Evolutionary conservation across 2,888 invertebrate species (phyloP).

Genomic region (Drepana falcataria): DNA sequence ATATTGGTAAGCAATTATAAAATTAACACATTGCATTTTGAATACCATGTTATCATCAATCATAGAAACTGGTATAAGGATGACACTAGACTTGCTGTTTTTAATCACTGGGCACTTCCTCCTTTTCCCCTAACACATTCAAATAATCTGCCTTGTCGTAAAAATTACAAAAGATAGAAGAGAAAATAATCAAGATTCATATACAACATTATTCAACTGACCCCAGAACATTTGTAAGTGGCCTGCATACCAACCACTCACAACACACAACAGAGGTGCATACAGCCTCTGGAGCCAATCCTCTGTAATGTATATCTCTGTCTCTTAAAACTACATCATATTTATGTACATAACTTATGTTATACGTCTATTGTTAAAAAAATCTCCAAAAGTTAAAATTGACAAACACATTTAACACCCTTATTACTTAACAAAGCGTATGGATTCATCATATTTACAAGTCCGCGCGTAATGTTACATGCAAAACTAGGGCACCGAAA

Average conservation of each 20-base stretch:
- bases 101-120: background rate
- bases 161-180: too few relatives aligned
- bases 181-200: background rate
- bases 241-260: constrained; percentile 19
- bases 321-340: constrained; percentile 41
- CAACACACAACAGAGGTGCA: constrained; percentile 35
- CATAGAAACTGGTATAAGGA: too few relatives aligned
- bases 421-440: constrained; percentile 75
- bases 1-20: background rate
- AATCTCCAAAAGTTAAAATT: constrained; percentile 70
- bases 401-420: constrained; percentile 76
- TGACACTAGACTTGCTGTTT: background rate
- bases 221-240: background rate
- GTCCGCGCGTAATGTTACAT: constrained; percentile 59
- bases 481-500: constrained; percentile 65
- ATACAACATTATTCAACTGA: constrained; percentile 1
- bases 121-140: background rate
- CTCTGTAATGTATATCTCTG: constrained; percentile 52
- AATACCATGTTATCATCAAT: background rate
- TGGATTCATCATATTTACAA: constrained; percentile 76
- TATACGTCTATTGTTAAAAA: constrained; percentile 43
- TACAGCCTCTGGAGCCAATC: constrained; percentile 22
- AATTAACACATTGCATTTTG: background rate
- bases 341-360: constrained; percentile 58
- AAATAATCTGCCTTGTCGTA: too few relatives aligned